A percentile compares a stretch with the other conserved stretches of the same genome.
These are phyloP conservation scores for Virgularia gustaviana DNA, from an alignment of 92 coral and sea anemone genomes.

Conservation along the genomic window DNA sequence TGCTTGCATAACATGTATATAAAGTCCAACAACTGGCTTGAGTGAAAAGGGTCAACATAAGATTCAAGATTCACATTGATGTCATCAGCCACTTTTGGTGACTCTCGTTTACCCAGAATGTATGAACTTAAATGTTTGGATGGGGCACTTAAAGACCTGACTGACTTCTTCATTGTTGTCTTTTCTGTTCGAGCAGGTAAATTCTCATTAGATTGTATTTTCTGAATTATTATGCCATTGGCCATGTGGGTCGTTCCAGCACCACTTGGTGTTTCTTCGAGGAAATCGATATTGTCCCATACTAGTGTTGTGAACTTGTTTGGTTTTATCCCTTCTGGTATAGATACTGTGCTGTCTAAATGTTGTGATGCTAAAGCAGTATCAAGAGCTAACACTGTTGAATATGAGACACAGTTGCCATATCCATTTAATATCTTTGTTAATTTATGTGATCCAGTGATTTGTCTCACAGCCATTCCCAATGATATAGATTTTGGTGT, in stretches of 20 bases:
- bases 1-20: neutral
- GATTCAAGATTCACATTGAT: neutral
- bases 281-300: slow-evolving; percentile 28
- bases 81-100: slow-evolving; percentile 1
- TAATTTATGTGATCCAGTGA: neutral
- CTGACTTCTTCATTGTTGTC: neutral
- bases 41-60: neutral
- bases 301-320: slow-evolving; percentile 12
- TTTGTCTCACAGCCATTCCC: slow-evolving; percentile 16
- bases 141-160: slow-evolving; percentile 1
- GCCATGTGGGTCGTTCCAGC: slow-evolving; percentile 25
- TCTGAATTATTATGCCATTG: slow-evolving; percentile 14
- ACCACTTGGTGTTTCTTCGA: slow-evolving; percentile 17
- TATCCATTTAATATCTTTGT: slow-evolving; percentile 7
- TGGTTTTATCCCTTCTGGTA: slow-evolving; percentile 11
- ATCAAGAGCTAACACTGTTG: slow-evolving; percentile 2
- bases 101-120: slow-evolving; percentile 8
- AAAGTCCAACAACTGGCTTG: neutral
- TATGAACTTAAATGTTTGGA: neutral
- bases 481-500: slow-evolving; percentile 1
- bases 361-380: slow-evolving; percentile 3
- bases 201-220: neutral
- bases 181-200: slow-evolving; percentile 2
- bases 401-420: slow-evolving; percentile 12
- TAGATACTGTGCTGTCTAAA: neutral